These are phyloP conservation scores for Chiloscyllium punctatum DNA, from an alignment of 2,797 vertebrate genomes.

Conservation along the genomic window DNA sequence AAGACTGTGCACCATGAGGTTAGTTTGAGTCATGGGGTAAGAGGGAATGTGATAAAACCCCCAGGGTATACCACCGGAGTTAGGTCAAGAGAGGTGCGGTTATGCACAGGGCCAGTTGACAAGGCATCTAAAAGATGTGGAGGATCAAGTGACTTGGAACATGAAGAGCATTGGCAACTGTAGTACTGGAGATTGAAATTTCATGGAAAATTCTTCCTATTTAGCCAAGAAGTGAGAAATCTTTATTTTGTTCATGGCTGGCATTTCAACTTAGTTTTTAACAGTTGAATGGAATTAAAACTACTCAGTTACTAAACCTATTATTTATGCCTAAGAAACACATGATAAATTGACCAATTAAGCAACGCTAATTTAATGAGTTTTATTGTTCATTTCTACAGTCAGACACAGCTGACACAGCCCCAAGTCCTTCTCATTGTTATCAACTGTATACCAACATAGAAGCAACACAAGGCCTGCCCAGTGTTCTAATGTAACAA, in stretches of 20 bases:
- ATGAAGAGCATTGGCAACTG: not conserved
- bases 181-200: not conserved
- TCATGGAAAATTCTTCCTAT: not conserved
- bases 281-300: not conserved
- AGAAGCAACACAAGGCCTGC: not conserved
- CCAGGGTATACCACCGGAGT: not conserved
- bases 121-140: not conserved
- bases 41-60: not conserved
- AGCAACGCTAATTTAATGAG: not conserved
- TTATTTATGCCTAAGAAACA: not conserved
- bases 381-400: not conserved
- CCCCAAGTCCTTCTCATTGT: not conserved
- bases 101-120: not conserved
- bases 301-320: not conserved
- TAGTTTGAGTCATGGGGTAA: not conserved
- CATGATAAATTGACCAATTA: not conserved
- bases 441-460: not conserved
- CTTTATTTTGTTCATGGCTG: not conserved
- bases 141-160: not conserved
- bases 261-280: not conserved
- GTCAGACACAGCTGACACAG: not conserved
- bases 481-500: not conserved
- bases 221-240: not conserved
- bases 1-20: not conserved
- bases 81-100: not conserved